Evolutionary conservation across 2,888 invertebrate genomes (phyloP).

Genomic region (Mythimna vitellina): DNA sequence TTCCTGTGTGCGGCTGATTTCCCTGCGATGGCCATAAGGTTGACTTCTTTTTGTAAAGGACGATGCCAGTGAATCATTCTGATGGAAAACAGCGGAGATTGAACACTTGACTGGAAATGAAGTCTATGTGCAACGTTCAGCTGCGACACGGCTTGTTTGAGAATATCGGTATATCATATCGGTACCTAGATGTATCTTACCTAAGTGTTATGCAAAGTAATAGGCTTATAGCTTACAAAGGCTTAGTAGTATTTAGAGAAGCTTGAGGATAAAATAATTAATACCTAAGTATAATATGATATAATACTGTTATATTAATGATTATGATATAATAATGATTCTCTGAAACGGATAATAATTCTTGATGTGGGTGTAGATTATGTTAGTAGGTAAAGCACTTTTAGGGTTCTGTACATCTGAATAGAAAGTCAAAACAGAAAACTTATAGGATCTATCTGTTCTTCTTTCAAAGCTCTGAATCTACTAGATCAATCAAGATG

Average conservation of each 20-base stretch:
- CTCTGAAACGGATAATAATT: slow-evolving; percentile 24
- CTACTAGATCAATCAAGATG: no score
- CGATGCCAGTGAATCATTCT: slow-evolving; percentile 30
- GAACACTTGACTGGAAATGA: slow-evolving; percentile 34
- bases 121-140: slow-evolving; percentile 10
- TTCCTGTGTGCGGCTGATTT: slow-evolving; percentile 44
- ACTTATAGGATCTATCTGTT: no score
- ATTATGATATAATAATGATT: neutral
- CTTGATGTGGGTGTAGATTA: neutral
- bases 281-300: slow-evolving; percentile 6
- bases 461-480: no score
- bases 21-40: slow-evolving; percentile 12
- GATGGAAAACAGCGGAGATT: slow-evolving; percentile 48
- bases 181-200: neutral
- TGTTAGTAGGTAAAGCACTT: no score
- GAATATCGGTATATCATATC: neutral
- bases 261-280: slow-evolving; percentile 18
- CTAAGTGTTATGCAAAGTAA: neutral
- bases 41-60: slow-evolving; percentile 38
- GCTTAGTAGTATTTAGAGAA: slow-evolving; percentile 21
- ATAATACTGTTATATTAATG: no score
- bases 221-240: slow-evolving; percentile 26
- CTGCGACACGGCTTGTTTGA: neutral
- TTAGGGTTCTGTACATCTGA: no score
- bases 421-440: no score